These are phyloP conservation scores for Adoxophyes honmai DNA, from an alignment of 1,140 invertebrate species.

Conservation along the genomic window DNA sequence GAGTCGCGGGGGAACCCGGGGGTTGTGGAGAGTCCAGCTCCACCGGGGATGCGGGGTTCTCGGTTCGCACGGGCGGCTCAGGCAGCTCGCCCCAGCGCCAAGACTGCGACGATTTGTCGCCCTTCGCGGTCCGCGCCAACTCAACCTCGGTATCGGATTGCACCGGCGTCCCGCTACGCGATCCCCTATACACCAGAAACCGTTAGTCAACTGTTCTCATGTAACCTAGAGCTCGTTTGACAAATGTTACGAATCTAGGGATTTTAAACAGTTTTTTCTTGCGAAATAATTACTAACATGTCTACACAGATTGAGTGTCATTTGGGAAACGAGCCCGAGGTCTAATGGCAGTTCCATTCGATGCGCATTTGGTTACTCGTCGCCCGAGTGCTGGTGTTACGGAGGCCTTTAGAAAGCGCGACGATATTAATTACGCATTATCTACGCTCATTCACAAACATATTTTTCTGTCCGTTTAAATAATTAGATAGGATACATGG, in stretches of 20 bases:
- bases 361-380: neutral
- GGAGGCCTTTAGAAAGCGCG: conserved; percentile 5
- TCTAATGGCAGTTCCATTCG: neutral
- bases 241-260: no score
- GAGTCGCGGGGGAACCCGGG: conserved; percentile 41
- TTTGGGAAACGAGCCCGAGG: neutral
- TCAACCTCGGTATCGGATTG: conserved; percentile 97
- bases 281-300: no score
- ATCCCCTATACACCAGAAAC: conserved; percentile 51
- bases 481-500: neutral
- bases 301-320: no score
- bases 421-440: conserved; percentile 8
- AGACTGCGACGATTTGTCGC: conserved; percentile 80
- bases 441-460: conserved; percentile 1
- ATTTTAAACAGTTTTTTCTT: no score
- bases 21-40: conserved; percentile 30
- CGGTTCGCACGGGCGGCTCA: conserved; percentile 65
- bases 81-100: conserved; percentile 99
- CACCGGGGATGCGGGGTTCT: conserved; percentile 26
- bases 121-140: conserved; percentile 82
- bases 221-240: no score
- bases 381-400: neutral
- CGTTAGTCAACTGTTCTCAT: neutral
- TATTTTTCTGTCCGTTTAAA: neutral
- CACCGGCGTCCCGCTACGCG: conserved; percentile 87